phyloP scores from a whole-genome alignment of 2,797 vertebrate genomes.

The Trematomus bernacchii region DNA sequence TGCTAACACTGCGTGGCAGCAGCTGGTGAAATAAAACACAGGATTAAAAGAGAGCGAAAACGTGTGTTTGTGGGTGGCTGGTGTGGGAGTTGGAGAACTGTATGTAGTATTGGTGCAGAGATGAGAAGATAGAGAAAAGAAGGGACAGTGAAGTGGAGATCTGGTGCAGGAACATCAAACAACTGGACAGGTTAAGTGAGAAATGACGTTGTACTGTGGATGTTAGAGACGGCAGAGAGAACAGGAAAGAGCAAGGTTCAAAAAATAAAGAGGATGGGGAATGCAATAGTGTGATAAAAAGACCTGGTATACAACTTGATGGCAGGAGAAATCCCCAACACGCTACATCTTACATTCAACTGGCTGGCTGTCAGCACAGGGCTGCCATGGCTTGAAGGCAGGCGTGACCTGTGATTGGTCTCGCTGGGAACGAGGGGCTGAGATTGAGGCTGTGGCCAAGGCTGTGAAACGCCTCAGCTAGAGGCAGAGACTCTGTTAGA shows the following conservation, averaged over 20 bases:
- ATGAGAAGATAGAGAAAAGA: conserved; percentile 7
- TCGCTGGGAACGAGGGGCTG: conserved; percentile 34
- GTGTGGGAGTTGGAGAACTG: conserved; percentile 24
- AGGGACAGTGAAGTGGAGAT: background rate
- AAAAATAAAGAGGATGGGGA: conserved; percentile 13
- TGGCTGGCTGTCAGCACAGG: conserved; percentile 28
- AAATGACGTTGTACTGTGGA: background rate
- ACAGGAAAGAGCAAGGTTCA: background rate
- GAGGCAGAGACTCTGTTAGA: conserved; percentile 24
- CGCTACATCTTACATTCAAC: conserved; percentile 29
- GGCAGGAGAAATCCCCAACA: conserved; percentile 13
- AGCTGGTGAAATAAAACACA: conserved; percentile 54
- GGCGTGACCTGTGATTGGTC: conserved; percentile 60
- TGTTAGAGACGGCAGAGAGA: background rate
- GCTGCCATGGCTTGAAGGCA: conserved; percentile 42
- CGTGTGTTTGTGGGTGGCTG: conserved; percentile 17
- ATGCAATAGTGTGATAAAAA: conserved; percentile 15
- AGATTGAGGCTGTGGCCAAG: conserved; percentile 38
- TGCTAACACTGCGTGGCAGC: conserved; percentile 24
- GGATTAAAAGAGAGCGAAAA: conserved; percentile 24
- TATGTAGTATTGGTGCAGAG: conserved; percentile 3
- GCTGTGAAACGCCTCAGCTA: conserved; percentile 19
- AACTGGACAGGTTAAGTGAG: conserved; percentile 2
- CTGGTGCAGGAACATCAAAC: background rate
- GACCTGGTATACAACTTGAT: background rate